Evolutionary conservation across 2,797 vertebrate genomes (phyloP).

Genomic region (Falco cherrug): DNA sequence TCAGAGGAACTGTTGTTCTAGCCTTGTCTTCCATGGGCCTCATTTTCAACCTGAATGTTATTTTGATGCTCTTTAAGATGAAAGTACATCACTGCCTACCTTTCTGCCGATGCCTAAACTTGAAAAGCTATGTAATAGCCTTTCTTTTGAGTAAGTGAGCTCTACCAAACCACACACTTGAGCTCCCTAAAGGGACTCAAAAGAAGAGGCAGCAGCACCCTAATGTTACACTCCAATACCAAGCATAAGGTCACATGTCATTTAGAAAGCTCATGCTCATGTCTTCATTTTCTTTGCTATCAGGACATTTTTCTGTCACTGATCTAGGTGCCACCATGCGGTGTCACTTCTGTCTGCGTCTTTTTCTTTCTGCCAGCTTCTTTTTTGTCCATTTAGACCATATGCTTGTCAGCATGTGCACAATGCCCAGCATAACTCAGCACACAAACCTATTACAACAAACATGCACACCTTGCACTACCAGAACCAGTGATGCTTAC

Average conservation of each 20-base stretch:
- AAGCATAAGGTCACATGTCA: not conserved
- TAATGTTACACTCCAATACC: not conserved
- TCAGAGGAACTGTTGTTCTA: not conserved
- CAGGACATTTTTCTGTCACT: not conserved
- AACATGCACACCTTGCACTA: not conserved
- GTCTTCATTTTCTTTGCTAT: not conserved
- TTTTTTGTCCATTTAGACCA: not conserved
- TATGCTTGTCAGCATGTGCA: not conserved
- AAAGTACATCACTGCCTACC: not conserved
- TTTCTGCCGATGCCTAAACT: not conserved
- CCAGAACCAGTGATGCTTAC: not conserved
- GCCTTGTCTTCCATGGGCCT: not conserved
- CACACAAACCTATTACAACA: not conserved
- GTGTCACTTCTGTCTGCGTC: not conserved
- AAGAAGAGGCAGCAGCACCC: not conserved
- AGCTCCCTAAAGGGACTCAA: not conserved
- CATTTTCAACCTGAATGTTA: not conserved
- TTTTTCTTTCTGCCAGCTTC: not conserved
- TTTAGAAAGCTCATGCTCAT: not conserved
- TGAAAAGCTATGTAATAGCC: not conserved
- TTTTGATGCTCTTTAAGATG: not conserved
- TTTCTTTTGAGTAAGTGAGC: not conserved
- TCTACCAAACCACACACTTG: not conserved
- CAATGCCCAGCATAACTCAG: not conserved
- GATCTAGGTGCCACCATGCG: not conserved